Conservation (phyloP, 2,888 invertebrate species). For the Tenthredo scrophulariae region DNA sequence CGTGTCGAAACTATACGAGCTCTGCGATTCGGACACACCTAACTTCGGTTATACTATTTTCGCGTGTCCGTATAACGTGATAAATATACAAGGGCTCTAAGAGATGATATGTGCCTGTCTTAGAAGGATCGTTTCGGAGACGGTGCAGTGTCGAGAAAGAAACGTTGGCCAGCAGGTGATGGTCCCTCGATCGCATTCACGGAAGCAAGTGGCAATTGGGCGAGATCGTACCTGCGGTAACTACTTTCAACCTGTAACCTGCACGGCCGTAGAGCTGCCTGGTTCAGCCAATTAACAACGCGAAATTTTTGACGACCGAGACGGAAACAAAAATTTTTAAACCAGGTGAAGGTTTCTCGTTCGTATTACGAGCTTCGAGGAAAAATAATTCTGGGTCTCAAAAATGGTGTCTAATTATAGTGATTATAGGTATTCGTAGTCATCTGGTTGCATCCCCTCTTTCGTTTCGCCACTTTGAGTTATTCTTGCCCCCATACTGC, state of each 20-base stretch:
- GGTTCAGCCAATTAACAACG: slow-evolving; percentile 64
- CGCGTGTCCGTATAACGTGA: slow-evolving; percentile 26
- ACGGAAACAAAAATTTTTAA: slow-evolving; percentile 7
- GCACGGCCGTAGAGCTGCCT: slow-evolving; percentile 52
- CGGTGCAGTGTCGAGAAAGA: slow-evolving; percentile 1
- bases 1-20: slow-evolving; percentile 5
- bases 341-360: not conserved
- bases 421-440: not conserved
- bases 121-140: not conserved
- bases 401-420: not conserved
- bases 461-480: not conserved
- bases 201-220: slow-evolving; percentile 29
- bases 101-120: not conserved
- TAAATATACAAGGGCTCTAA: slow-evolving; percentile 32
- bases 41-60: slow-evolving; percentile 29
- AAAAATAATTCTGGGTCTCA: not conserved
- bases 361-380: not conserved
- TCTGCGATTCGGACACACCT: not conserved
- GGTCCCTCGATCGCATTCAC: not conserved
- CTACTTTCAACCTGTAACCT: slow-evolving; percentile 1
- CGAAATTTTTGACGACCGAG: slow-evolving; percentile 60
- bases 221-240: slow-evolving; percentile 12
- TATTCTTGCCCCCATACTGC: not conserved
- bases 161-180: slow-evolving; percentile 42
- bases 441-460: not conserved